Percentiles rank a stretch among this genome's conserved stretches.
Evolutionary conservation across 2,797 vertebrate species (phyloP).

Genomic region (Schizothorax lantsangensis): DNA sequence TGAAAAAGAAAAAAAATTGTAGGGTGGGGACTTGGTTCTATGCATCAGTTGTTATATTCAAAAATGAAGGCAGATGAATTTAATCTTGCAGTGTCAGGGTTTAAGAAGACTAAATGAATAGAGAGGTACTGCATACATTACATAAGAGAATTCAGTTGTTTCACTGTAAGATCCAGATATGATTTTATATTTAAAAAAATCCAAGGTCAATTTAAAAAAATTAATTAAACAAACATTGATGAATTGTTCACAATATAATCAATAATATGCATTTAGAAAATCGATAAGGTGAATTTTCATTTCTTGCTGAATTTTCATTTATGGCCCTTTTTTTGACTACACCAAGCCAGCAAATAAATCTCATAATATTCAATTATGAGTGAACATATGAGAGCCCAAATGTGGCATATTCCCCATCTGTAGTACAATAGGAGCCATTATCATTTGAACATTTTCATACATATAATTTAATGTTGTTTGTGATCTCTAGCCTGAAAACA

Average conservation of each 20-base stretch:
- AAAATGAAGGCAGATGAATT: not conserved
- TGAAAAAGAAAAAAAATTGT: not conserved
- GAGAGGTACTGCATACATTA: not conserved
- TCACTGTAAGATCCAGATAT: not conserved
- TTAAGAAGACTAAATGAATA: not conserved
- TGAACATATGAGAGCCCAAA: not conserved
- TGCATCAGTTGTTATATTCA: not conserved
- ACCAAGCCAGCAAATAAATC: not conserved
- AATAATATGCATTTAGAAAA: not conserved
- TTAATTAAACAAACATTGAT: not conserved
- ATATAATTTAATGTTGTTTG: not conserved
- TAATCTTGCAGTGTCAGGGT: not conserved
- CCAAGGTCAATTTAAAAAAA: not conserved
- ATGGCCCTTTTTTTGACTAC: not conserved
- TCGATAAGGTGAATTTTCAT: not conserved
- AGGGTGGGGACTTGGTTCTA: no score
- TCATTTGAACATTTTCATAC: conserved; percentile 13
- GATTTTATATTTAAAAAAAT: not conserved
- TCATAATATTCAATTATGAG: not conserved
- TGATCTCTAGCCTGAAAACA: conserved; percentile 7
- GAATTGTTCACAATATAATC: not conserved
- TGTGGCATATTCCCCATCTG: not conserved
- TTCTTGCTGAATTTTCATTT: not conserved
- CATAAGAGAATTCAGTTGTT: not conserved
- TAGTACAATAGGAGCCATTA: not conserved